Percentiles rank a stretch among this genome's conserved stretches.
phyloP scores from a whole-genome alignment of 2,797 vertebrate genomes.

The Varecia variegata region DNA sequence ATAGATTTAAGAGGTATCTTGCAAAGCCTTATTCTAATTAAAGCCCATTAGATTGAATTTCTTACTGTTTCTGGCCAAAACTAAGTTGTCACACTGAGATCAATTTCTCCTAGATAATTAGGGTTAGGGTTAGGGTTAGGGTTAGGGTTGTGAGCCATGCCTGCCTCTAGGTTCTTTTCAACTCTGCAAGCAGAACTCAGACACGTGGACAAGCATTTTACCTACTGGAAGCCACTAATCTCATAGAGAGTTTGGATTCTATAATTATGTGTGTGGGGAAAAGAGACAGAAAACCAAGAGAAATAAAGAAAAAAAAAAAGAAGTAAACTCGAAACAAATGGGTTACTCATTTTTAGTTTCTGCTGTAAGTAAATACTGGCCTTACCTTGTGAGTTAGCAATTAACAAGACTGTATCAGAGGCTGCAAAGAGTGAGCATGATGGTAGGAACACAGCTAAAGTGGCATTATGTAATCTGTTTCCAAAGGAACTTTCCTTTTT shows the following conservation, averaged over 20 bases:
- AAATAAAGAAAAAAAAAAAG: background rate
- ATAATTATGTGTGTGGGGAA: background rate
- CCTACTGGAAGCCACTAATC: background rate
- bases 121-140: too few relatives aligned
- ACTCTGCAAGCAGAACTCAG: background rate
- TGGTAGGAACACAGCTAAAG: background rate
- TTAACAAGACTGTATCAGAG: background rate
- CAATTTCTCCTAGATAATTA: background rate
- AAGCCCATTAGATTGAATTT: background rate
- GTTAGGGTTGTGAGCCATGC: background rate
- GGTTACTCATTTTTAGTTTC: background rate
- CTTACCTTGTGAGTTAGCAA: background rate
- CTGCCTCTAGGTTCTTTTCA: background rate
- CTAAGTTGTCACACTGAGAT: background rate
- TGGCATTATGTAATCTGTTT: background rate
- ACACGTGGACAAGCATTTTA: background rate
- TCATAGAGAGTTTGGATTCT: background rate
- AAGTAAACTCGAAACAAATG: background rate
- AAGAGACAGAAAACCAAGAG: background rate
- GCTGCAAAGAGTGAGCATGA: background rate
- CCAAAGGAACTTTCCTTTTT: background rate
- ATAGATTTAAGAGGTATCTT: background rate
- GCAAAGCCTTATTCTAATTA: background rate
- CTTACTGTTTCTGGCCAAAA: conserved; percentile 11
- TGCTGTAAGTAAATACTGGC: background rate